Percentiles rank a stretch among this genome's conserved stretches.
phyloP scores from a whole-genome alignment of 2,888 invertebrate species.

The Sinelater perroti region DNA sequence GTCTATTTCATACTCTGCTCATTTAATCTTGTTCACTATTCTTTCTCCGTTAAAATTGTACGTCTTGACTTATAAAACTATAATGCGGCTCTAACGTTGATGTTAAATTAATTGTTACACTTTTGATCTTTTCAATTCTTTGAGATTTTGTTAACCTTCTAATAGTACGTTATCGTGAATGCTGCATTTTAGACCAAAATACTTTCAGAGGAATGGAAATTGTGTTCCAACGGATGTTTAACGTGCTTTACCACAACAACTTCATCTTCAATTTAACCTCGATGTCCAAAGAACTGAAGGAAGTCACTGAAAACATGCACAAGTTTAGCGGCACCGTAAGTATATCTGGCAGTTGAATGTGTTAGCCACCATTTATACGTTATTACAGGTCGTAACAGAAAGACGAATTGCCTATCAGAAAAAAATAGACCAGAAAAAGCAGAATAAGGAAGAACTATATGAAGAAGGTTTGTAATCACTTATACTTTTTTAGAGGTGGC shows the following conservation, averaged over 20 bases:
- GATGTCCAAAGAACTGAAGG: slow-evolving; percentile 1
- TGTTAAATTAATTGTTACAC: too few species aligned
- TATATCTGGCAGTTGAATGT: neutral
- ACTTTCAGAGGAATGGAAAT: slow-evolving; percentile 27
- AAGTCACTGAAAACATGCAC: slow-evolving; percentile 14
- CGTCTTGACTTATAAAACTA: too few species aligned
- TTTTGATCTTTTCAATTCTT: too few species aligned
- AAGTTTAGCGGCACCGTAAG: slow-evolving; percentile 16
- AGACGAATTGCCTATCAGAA: neutral
- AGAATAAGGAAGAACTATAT: neutral
- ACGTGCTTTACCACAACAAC: slow-evolving; percentile 17
- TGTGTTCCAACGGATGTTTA: slow-evolving; percentile 19
- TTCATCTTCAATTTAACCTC: slow-evolving; percentile 19
- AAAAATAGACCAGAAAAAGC: neutral
- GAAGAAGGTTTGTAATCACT: neutral
- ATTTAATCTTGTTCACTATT: too few species aligned
- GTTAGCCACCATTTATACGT: neutral
- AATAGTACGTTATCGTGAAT: too few species aligned
- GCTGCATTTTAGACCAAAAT: too few species aligned
- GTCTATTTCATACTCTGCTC: too few species aligned
- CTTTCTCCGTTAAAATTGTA: too few species aligned
- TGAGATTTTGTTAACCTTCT: too few species aligned
- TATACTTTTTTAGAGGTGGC: too few species aligned
- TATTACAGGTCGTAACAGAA: neutral
- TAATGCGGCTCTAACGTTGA: too few species aligned